Conservation (phyloP, 2,888 invertebrate genomes). For the Sphaeridia pumilis region DNA sequence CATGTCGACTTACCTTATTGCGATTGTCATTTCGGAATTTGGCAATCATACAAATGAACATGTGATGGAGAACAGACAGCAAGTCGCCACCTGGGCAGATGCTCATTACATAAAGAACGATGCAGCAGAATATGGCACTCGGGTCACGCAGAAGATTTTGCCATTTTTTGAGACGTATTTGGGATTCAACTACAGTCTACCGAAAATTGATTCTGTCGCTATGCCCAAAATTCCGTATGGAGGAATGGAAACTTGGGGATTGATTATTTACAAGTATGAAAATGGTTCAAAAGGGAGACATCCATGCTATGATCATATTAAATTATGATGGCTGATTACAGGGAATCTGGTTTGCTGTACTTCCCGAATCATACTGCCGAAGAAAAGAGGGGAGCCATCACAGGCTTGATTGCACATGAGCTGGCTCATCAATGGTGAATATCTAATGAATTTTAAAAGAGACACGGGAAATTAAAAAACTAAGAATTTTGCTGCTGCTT, state of each 20-base stretch:
- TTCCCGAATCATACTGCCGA: conserved; percentile 25
- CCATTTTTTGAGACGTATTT: conserved; percentile 55
- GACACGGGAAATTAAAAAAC: background rate
- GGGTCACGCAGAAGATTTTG: conserved; percentile 1
- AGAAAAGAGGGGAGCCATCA: conserved; percentile 19
- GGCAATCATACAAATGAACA: background rate
- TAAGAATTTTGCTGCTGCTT: background rate
- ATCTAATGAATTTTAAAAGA: background rate
- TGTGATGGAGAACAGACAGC: background rate
- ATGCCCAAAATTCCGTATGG: conserved; percentile 25
- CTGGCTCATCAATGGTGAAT: conserved; percentile 16
- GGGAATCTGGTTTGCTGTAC: conserved; percentile 25
- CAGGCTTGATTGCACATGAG: conserved; percentile 25
- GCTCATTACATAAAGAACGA: background rate
- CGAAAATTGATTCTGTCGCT: conserved; percentile 32
- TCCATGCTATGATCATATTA: background rate
- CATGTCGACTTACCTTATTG: conserved; percentile 89
- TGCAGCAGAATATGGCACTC: conserved; percentile 6
- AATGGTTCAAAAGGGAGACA: background rate
- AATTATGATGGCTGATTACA: background rate
- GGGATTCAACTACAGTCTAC: conserved; percentile 55
- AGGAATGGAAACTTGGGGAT: conserved; percentile 31
- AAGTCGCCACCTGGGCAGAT: conserved; percentile 9
- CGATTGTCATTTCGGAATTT: conserved; percentile 9
- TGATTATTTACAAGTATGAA: conserved; percentile 20